Conservation (phyloP, 92 coral and sea anemone genomes). For the Epizoanthus stellaris region DNA sequence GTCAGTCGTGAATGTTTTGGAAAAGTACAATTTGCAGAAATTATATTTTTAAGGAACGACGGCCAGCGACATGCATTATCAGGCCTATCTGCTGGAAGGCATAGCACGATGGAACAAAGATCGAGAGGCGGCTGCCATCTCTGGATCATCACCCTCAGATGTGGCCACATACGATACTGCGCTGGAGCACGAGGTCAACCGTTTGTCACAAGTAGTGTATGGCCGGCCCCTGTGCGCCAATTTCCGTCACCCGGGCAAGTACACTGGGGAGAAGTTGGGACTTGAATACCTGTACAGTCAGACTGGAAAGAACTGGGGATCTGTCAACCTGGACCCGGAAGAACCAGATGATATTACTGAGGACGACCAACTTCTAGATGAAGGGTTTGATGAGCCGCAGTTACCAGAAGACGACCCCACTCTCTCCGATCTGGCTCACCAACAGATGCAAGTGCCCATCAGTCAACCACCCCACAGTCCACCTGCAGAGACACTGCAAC, state of each 20-base stretch:
- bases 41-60: conserved; percentile 6
- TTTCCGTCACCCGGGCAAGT: conserved; percentile 3
- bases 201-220: neutral
- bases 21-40: neutral
- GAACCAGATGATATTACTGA: conserved; percentile 20
- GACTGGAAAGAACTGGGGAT: conserved; percentile 41
- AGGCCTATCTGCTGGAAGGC: conserved; percentile 25
- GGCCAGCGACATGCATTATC: conserved; percentile 18
- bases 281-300: conserved; percentile 39
- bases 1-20: neutral
- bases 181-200: conserved; percentile 3
- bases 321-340: conserved; percentile 37
- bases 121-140: neutral
- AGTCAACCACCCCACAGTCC: neutral
- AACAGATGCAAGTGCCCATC: neutral
- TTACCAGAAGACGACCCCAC: conserved; percentile 9
- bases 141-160: neutral
- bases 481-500: neutral
- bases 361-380: conserved; percentile 3
- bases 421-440: neutral
- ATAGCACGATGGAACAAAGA: no score
- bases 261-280: conserved; percentile 35
- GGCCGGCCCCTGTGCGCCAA: neutral
- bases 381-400: conserved; percentile 37
- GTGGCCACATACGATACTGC: neutral